Base-by-base conservation (phyloP, 2,888 invertebrate species). In the Vesta saturnalis region DNA sequence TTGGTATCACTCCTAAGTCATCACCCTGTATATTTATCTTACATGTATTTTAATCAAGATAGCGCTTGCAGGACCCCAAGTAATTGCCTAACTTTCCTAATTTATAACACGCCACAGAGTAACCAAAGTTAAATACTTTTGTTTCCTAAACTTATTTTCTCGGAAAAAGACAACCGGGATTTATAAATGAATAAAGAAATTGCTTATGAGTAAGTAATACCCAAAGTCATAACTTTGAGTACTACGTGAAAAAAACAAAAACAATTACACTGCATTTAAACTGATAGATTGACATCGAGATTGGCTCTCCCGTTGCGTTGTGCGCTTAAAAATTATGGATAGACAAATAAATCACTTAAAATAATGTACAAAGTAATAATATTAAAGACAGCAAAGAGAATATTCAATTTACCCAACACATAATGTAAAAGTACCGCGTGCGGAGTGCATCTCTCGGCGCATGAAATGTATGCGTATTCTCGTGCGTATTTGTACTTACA, bases 111-210 rank as follows among this genome's bases (percentile, higher is more conserved):
- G 43, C 43, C 43, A 43, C 43, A 5, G 43, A 43, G 43, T 43
- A 43, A 43, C 30, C 30, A 30, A 4, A 30, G 30, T 30, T 43
- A 43, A 8, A n/a, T 43, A 43, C 43, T 43, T 43, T 43, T 12
- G 43, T 43, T 43, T 43, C n/a, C 43, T 43, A 43, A 43, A 43
- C 43, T 43, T 43, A 43, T 43, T 43, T 43, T 43, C 43, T 43
- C 43, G n/a, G 43, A 43, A 10, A 43, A 43, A 43, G 23, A 23
- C 23, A 23, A 23, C 8, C 23, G 23, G 23, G 23, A 23, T 23
- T 23, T 23, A 23, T 23, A 23, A 23, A 23, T 23, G 23, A 23
- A 23, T 23, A 23, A 23, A 23, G 23, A n/a, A 14, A 43, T 12
- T 43, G 43, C 43, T 43, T 43, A 43, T 43, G 43, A 43, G 12